These are phyloP conservation scores for Epinephelus awoara DNA, from an alignment of 2,797 vertebrate genomes.

Conservation along the genomic window DNA sequence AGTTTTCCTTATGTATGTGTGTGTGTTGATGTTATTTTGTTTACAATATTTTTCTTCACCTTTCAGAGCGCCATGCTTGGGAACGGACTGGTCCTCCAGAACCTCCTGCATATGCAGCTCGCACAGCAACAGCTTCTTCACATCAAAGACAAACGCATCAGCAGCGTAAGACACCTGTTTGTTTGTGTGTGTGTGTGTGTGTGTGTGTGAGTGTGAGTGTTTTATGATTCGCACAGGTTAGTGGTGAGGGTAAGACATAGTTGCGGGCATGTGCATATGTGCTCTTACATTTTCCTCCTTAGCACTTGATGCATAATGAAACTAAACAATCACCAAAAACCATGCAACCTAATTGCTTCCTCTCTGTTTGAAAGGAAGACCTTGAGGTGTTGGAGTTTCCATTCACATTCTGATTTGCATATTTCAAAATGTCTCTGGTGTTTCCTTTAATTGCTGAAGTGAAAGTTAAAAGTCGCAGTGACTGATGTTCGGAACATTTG, in stretches of 20 bases:
- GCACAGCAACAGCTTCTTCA: slow-evolving; percentile 93
- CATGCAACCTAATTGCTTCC: slow-evolving; percentile 26
- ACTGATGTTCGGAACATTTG: slow-evolving; percentile 11
- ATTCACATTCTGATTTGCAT: slow-evolving; percentile 43
- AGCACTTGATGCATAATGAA: slow-evolving; percentile 43
- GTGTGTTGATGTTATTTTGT: neutral
- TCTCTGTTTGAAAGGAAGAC: slow-evolving; percentile 39
- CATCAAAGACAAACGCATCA: slow-evolving; percentile 92
- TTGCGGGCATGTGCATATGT: slow-evolving; percentile 2
- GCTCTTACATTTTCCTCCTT: slow-evolving; percentile 38
- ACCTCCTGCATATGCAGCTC: slow-evolving; percentile 91
- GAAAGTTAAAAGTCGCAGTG: slow-evolving; percentile 44
- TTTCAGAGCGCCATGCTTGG: slow-evolving; percentile 86
- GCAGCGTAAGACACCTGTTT: slow-evolving; percentile 86
- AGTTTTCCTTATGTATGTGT: neutral
- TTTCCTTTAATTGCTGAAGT: slow-evolving; percentile 48
- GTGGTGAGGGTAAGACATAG: neutral
- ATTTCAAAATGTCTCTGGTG: slow-evolving; percentile 40
- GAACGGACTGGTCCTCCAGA: slow-evolving; percentile 92
- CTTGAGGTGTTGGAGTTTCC: slow-evolving; percentile 31
- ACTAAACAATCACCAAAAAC: slow-evolving; percentile 3
- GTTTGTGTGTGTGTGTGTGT: slow-evolving; percentile 18
- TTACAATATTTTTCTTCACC: slow-evolving; percentile 16
- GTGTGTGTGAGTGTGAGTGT: slow-evolving; percentile 3
- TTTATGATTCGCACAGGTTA: slow-evolving; percentile 40